Evolutionary conservation across 2,797 vertebrate species (phyloP), one percentile per base, ranked within the genome.

Genomic region (Neosilurus mollespiculum): DNA sequence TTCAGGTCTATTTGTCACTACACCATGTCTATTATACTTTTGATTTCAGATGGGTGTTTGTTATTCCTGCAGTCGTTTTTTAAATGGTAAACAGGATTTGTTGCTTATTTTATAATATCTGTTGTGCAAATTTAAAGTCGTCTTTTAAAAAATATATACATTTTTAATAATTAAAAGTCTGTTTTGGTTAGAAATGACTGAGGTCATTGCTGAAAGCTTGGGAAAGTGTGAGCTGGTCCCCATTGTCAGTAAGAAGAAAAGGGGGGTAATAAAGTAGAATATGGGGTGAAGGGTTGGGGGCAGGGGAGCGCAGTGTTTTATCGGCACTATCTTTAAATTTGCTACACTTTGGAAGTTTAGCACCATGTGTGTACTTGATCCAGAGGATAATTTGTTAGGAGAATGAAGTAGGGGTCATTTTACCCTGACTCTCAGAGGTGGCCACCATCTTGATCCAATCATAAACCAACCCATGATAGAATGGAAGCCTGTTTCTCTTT

Each of bases 191-290:
- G 58, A 75, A 65, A 84, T 83, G 72, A 79, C 79, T 78, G 84
- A 85, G 86, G 87, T 85, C 77, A 86, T 70, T 80, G 82, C 83
- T 90, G 87, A 87, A 89, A 89, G 84, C 86, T 81, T 85, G 81
- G 84, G 86, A 90, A 86, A 82, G 84, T 91, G 90, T 87, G 86
- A 91, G 85, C 24, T 80, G 58, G 83, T 62, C 84, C 86, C 89
- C 83, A 92, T 94, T 93, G 92, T 93, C 88, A 91, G 82, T 58
- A 18, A 85, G 88, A 89, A 91, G 87, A 91, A 91, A 88, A 88
- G 89, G 88, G 85, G 86, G 88, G 86, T 91, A 88, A 88, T 93
- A 92, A 93, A 94, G 90, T 89, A 87, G 91, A 90, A 91, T 89
- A 88, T 91, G 93, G 92, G 90, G 91, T 89, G 91, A 90, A 86